phyloP scores from a whole-genome alignment of 2,888 invertebrate species.

The Troglohyphantes excavatus region DNA sequence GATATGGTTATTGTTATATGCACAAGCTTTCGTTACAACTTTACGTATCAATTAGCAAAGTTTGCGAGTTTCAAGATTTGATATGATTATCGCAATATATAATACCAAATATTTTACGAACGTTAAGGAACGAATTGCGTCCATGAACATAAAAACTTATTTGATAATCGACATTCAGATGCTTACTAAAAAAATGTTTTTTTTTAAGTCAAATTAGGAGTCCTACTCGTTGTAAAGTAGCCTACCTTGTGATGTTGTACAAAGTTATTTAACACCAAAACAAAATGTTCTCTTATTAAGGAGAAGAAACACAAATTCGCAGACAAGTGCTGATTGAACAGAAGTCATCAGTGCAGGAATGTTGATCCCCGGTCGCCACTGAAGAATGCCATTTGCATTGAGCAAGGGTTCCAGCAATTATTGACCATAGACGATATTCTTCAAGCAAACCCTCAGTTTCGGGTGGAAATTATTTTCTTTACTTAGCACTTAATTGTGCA shows the following conservation, averaged over 20 bases:
- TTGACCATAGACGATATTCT: constrained; percentile 65
- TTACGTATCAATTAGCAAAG: too few species aligned
- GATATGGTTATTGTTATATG: not conserved
- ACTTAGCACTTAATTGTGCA: constrained; percentile 14
- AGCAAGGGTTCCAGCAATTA: constrained; percentile 68
- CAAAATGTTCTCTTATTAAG: not conserved
- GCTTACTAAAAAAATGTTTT: too few species aligned
- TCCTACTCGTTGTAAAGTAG: not conserved
- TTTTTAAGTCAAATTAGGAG: too few species aligned
- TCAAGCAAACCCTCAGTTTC: constrained; percentile 73
- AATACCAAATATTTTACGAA: too few species aligned
- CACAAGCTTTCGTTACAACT: too few species aligned
- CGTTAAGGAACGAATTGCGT: too few species aligned
- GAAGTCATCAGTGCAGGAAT: constrained; percentile 49
- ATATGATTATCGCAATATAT: too few species aligned
- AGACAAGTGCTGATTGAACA: constrained; percentile 15
- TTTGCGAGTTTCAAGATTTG: too few species aligned
- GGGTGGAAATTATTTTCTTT: constrained; percentile 70
- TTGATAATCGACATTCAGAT: too few species aligned
- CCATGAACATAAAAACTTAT: too few species aligned
- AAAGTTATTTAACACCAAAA: constrained; percentile 32
- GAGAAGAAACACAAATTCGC: constrained; percentile 22
- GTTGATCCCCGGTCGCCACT: constrained; percentile 61
- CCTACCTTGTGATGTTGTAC: constrained; percentile 70
- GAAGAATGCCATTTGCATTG: constrained; percentile 64